Evolutionary conservation across 2,888 invertebrate genomes (phyloP).

Genomic region (Drosophila affinis): DNA sequence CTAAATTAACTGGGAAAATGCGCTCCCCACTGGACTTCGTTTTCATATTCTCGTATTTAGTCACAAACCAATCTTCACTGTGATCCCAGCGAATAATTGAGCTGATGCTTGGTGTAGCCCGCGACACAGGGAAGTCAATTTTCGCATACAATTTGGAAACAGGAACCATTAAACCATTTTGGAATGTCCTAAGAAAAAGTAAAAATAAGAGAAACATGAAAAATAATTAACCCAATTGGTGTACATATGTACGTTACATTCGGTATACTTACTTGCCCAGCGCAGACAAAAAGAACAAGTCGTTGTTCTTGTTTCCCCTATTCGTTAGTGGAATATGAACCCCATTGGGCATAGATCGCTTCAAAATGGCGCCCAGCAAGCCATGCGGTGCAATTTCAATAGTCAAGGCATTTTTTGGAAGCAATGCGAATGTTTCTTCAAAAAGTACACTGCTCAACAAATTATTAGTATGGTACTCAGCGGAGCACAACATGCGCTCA

Average conservation of each 20-base stretch:
- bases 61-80: conserved; percentile 89
- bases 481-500: conserved; percentile 87
- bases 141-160: conserved; percentile 90
- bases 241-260: neutral
- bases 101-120: conserved; percentile 93
- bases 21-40: conserved; percentile 88
- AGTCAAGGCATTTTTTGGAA: conserved; percentile 87
- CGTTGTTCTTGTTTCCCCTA: conserved; percentile 85
- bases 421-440: conserved; percentile 86
- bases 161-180: conserved; percentile 90
- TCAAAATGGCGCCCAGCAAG: conserved; percentile 88
- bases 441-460: conserved; percentile 86
- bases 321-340: conserved; percentile 87
- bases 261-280: conserved; percentile 83
- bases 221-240: neutral
- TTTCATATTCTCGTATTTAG: conserved; percentile 88
- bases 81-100: conserved; percentile 96
- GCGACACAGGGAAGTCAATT: conserved; percentile 92
- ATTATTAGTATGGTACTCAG: conserved; percentile 95
- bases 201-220: neutral
- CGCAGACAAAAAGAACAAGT: conserved; percentile 82
- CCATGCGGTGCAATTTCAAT: conserved; percentile 90
- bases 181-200: conserved; percentile 87
- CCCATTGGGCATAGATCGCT: conserved; percentile 85
- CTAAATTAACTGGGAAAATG: conserved; percentile 86